Conservation (phyloP, 2,113 vertebrate species). For the Amazona vittata region DNA sequence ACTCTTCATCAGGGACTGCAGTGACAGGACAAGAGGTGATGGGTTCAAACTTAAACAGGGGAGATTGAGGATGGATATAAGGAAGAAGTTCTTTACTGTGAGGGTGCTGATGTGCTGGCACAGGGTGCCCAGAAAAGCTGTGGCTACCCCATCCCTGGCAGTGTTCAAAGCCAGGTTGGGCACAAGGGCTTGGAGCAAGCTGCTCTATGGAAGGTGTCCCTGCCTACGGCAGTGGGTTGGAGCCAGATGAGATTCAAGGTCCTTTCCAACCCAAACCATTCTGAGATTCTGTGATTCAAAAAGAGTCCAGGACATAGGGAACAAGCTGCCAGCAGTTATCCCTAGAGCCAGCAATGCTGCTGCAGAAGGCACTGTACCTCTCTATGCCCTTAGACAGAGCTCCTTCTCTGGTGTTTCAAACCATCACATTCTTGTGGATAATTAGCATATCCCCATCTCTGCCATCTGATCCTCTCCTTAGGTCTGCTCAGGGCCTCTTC, state of each 20-base stretch:
- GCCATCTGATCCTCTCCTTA: conserved; percentile 27
- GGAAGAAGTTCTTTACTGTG: neutral
- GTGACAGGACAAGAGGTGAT: neutral
- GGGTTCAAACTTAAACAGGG: neutral
- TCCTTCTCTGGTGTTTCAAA: neutral
- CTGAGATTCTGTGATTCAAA: neutral
- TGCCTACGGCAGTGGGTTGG: neutral
- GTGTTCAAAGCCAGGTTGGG: neutral
- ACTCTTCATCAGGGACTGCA: neutral
- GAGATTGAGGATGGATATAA: neutral
- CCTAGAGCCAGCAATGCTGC: neutral
- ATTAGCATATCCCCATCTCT: neutral
- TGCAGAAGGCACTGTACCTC: neutral
- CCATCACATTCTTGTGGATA: neutral
- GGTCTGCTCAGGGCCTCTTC: neutral
- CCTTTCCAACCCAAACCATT: neutral
- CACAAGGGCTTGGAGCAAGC: neutral
- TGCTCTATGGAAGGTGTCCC: neutral
- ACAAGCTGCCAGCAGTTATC: neutral
- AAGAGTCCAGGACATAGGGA: too few relatives aligned
- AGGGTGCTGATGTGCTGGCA: neutral
- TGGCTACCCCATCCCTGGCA: too few relatives aligned
- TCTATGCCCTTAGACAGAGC: neutral
- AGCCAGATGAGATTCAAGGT: neutral
- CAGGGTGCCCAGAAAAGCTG: neutral